These are phyloP conservation scores for Corydoras sp. DNA, from an alignment of 2,113 vertebrate genomes.

Conservation along the genomic window DNA sequence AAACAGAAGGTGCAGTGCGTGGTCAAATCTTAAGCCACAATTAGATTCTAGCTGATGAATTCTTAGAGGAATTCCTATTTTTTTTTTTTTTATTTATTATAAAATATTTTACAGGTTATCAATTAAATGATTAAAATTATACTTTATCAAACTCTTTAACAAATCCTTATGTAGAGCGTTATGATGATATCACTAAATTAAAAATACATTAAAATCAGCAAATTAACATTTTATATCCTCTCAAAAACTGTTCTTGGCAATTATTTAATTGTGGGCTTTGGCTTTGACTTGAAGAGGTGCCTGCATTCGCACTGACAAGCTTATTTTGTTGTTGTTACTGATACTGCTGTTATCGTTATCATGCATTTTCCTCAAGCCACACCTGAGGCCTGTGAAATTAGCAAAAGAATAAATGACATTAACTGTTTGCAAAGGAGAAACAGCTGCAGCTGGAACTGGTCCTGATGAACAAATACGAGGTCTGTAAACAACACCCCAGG, in stretches of 20 bases:
- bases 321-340: constrained; percentile 56
- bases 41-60: too few relatives aligned
- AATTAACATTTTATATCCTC: constrained; percentile 18
- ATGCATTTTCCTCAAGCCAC: constrained; percentile 48
- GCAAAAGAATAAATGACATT: constrained; percentile 69
- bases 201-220: too few relatives aligned
- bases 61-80: too few relatives aligned
- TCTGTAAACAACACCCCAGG: constrained; percentile 49
- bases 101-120: too few relatives aligned
- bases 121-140: too few relatives aligned
- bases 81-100: too few relatives aligned
- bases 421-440: constrained; percentile 60
- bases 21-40: too few relatives aligned
- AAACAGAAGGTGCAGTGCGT: too few relatives aligned
- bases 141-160: constrained; percentile 33
- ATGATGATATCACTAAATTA: too few relatives aligned
- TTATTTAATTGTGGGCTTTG: constrained; percentile 43
- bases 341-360: constrained; percentile 22
- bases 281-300: constrained; percentile 44
- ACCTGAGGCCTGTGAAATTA: constrained; percentile 67
- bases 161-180: not conserved
- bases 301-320: constrained; percentile 50
- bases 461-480: constrained; percentile 59
- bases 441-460: constrained; percentile 64
- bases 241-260: constrained; percentile 48